Conservation (phyloP, 1,140 invertebrate species). For the Phortica variegata region DNA sequence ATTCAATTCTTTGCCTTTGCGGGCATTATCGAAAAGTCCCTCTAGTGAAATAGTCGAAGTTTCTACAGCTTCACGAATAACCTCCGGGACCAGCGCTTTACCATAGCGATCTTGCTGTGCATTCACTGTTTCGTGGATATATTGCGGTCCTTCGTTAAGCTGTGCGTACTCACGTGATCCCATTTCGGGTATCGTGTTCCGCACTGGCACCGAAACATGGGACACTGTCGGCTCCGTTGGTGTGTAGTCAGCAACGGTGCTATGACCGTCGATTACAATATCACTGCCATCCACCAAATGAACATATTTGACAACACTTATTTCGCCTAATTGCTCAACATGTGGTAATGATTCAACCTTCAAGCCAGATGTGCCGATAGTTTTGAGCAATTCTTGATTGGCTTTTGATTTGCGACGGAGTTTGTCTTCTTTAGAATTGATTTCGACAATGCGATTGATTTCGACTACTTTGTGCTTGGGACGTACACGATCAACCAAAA, state of each 20-base stretch:
- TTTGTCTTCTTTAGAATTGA: slow-evolving; percentile 64
- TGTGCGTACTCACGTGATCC: slow-evolving; percentile 6
- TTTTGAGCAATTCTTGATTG: slow-evolving; percentile 59
- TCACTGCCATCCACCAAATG: slow-evolving; percentile 60
- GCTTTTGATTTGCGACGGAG: slow-evolving; percentile 62
- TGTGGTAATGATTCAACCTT: slow-evolving; percentile 62
- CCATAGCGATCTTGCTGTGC: slow-evolving; percentile 30
- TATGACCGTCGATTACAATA: slow-evolving; percentile 49
- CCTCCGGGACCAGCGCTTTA: slow-evolving; percentile 47
- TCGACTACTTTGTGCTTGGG: slow-evolving; percentile 64
- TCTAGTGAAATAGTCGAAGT: slow-evolving; percentile 66
- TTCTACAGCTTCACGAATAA: slow-evolving; percentile 53
- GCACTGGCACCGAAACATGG: slow-evolving; percentile 22
- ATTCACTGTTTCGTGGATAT: slow-evolving; percentile 4
- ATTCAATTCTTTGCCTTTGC: slow-evolving; percentile 39
- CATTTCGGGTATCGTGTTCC: slow-evolving; percentile 35
- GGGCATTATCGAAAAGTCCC: slow-evolving; percentile 63
- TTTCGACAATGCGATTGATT: slow-evolving; percentile 67
- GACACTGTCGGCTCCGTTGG: slow-evolving; percentile 34
- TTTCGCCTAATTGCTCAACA: slow-evolving; percentile 66
- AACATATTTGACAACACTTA: slow-evolving; percentile 66
- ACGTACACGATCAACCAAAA: slow-evolving; percentile 11
- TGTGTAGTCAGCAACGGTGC: slow-evolving; percentile 51
- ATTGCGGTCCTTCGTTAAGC: neutral
- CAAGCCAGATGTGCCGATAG: slow-evolving; percentile 46